These are phyloP conservation scores for Lasioglossum marginatum DNA, from an alignment of 2,888 invertebrate species.

Conservation along the genomic window DNA sequence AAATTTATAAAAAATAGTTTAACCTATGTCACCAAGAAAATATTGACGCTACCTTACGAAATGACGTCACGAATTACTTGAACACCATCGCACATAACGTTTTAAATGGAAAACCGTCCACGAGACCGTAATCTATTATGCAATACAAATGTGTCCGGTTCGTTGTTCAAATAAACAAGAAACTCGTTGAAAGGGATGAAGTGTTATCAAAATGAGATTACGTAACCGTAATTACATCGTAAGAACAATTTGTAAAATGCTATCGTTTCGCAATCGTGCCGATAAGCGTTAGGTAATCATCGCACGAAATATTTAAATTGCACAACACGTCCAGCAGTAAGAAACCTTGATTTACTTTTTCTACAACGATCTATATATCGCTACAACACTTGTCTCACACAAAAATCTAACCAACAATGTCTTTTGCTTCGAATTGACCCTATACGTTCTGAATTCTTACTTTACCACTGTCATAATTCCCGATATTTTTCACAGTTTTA, in stretches of 20 bases:
- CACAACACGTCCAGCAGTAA: slow-evolving; percentile 22
- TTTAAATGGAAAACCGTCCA: background rate
- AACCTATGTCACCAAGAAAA: background rate
- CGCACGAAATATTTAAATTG: slow-evolving; percentile 25
- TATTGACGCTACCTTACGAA: background rate
- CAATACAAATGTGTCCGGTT: background rate
- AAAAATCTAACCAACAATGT: background rate
- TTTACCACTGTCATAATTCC: background rate
- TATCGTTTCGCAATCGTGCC: slow-evolving; percentile 13
- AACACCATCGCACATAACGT: background rate
- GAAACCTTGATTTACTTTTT: slow-evolving; percentile 26
- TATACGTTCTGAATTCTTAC: background rate
- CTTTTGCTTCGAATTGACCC: background rate
- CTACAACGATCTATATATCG: background rate
- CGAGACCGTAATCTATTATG: background rate
- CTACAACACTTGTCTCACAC: background rate
- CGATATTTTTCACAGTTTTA: background rate
- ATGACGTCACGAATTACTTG: background rate
- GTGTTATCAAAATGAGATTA: background rate
- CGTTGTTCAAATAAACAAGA: background rate
- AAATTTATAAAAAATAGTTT: background rate
- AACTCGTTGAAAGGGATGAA: background rate
- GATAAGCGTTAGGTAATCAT: slow-evolving; percentile 19
- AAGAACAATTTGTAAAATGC: slow-evolving; percentile 8
- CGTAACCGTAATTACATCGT: slow-evolving; percentile 9